Base-by-base conservation (phyloP, 2,888 invertebrate genomes). In the Hetaerina titia region DNA sequence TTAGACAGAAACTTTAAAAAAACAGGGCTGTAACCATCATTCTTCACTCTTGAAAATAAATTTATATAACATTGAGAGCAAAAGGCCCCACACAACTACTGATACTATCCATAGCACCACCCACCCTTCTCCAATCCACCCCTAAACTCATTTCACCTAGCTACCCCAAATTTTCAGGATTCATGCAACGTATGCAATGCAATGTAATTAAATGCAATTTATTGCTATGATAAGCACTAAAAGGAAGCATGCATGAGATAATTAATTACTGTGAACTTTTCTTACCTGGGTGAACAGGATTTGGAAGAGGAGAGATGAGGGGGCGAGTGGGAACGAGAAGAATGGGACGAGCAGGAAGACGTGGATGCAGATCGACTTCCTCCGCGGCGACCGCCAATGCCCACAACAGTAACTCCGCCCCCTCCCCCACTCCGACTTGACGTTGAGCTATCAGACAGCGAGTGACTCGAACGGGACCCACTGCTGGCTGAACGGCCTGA, bases 281-380 rank as follows among this genome's bases (percentile, higher is more conserved):
- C 96, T 96, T 96, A 95, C 96, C 96, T 92, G 64, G 96, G 96
- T 56, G 96, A 96, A 95, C 96, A 96, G 95, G 96, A 96, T 95
- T 96, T 96, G 94, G 96, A 96, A 45, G 96, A 96, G 94, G 96
- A 95, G 96, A 92, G 92, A 56, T 92, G 92, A 69, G 92, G 96
- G 95, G 96, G 96, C 95, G 96, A 96, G 95, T 96, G 96, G 92
- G 92, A 92, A 15, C 96, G 97, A 96, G 96, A 97, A 96, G 96
- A 97, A 95, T 97, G 97, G 96, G 97, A 97, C 95, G 98, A 97
- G 95, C 97, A 92, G 25, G 92, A 96, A 97, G 96, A 97, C 97
- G 95, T 97, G 97, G 95, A 96, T 96, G 96, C 97, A 97, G 95
- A 98, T 97, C 95, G 98, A 98, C 96, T 97, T 97, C 95, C 97